These are phyloP conservation scores for Orchesella flavescens DNA, from an alignment of 2,888 invertebrate species.

Conservation along the genomic window DNA sequence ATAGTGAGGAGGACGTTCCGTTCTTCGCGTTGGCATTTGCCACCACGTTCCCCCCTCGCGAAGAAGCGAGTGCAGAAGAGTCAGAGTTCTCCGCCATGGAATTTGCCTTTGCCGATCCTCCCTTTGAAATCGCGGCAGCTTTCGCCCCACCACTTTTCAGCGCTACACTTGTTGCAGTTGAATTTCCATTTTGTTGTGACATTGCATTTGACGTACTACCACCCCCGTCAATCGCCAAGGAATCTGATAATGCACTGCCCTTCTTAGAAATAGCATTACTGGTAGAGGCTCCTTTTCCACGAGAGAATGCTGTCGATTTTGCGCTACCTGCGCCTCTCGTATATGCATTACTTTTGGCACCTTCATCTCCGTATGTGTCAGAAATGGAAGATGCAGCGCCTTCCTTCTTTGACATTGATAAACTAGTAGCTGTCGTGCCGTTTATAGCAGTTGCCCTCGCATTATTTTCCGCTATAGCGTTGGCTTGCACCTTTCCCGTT, in stretches of 20 bases:
- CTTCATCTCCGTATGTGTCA: slow-evolving; percentile 7
- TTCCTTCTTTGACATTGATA: background rate
- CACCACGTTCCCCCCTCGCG: slow-evolving; percentile 4
- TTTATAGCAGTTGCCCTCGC: slow-evolving; percentile 15
- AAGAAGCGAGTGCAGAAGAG: background rate
- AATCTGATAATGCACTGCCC: background rate
- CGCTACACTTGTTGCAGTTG: slow-evolving; percentile 12
- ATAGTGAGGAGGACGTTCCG: slow-evolving; percentile 2
- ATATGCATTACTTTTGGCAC: background rate
- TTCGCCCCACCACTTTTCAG: slow-evolving; percentile 27
- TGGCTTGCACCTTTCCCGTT: slow-evolving; percentile 11
- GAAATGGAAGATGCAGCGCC: slow-evolving; percentile 18
- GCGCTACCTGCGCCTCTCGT: slow-evolving; percentile 1
- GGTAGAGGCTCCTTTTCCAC: background rate
- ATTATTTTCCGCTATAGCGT: slow-evolving; percentile 22
- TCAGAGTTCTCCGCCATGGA: slow-evolving; percentile 17
- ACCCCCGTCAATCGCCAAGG: slow-evolving; percentile 17
- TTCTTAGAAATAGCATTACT: background rate
- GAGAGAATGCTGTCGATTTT: background rate
- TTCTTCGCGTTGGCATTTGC: slow-evolving; percentile 8
- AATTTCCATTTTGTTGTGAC: background rate
- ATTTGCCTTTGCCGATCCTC: background rate
- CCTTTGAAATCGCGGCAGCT: background rate
- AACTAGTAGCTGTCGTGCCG: slow-evolving; percentile 17
- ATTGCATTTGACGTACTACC: slow-evolving; percentile 12